Evolutionary conservation across 2,797 vertebrate genomes (phyloP), one percentile per base, ranked within the genome.

Genomic region (Mormyrops attenuatus): DNA sequence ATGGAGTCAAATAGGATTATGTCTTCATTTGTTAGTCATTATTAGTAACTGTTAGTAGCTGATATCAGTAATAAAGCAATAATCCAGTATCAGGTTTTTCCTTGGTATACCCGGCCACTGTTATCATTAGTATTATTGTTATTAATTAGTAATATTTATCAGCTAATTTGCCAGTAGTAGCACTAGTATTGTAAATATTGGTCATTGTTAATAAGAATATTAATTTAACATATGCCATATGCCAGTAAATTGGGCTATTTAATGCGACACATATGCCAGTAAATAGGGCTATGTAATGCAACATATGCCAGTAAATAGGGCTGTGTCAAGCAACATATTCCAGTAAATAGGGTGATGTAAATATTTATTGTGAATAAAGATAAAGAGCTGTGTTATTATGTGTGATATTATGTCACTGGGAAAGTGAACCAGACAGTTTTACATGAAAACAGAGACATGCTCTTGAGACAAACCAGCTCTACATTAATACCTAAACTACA

Each of bases 51-150:
- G 34, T 57, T 52, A 87, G 15, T 55, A 2, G 11, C 1, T 5
- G 52, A 82, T 82, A 47, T 82, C 20, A 82, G 38, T 82, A 82
- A 82, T 82, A n/a, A 82, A 82, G 77, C 41, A 82, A 47, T 82
- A 82, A 82, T 47, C 5, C 3, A 47, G 77, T 47, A 82, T 82
- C 30, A 38, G 30, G 41, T 82, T 82, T 82, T 41, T 82, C 2
- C 41, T 44, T 82, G 77, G 38, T 82, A 82, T 44, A n/a, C 38
- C 2, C 17, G 1, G 73, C 17, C 41, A 63, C 11, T 47, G 52
- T 47, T 47, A 47, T 47, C 47, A 38, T 34, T 77, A 82, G 17
- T 82, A 82, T 20, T 82, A n/a, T 82, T 82, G 17, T 80, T 80
- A 20, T 53, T 89, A 26, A 15, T 6, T 38, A 38, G 66, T 38